These are phyloP conservation scores for Solen grandis DNA, from an alignment of 1,140 invertebrate genomes.

Conservation along the genomic window DNA sequence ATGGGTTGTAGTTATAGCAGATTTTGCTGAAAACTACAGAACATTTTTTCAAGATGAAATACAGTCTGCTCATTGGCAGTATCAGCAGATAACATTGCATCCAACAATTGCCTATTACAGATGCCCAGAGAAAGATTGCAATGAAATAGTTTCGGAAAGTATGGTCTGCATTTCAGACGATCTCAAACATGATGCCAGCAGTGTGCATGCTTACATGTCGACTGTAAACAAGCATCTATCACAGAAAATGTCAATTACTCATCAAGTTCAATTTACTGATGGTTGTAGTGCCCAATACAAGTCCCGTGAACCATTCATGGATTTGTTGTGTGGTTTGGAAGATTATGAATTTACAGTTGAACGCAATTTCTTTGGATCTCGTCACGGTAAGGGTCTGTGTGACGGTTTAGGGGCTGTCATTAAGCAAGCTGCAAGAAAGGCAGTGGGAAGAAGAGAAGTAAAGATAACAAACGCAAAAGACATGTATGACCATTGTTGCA, in stretches of 20 bases:
- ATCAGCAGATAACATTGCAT: slow-evolving; percentile 48
- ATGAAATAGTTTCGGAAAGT: slow-evolving; percentile 36
- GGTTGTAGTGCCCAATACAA: slow-evolving; percentile 60
- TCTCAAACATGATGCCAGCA: slow-evolving; percentile 52
- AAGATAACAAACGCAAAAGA: slow-evolving; percentile 29
- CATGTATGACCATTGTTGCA: slow-evolving; percentile 29
- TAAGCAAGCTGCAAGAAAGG: slow-evolving; percentile 29
- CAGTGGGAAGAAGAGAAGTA: slow-evolving; percentile 23
- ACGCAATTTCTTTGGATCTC: slow-evolving; percentile 53
- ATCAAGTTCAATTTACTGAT: slow-evolving; percentile 55
- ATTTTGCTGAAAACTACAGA: slow-evolving; percentile 57
- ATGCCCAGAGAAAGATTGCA: slow-evolving; percentile 30
- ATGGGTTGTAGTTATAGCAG: slow-evolving; percentile 32
- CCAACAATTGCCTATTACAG: slow-evolving; percentile 52
- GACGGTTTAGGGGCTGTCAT: slow-evolving; percentile 56
- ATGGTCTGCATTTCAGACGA: slow-evolving; percentile 56
- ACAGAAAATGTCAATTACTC: slow-evolving; percentile 11
- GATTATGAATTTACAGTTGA: slow-evolving; percentile 37
- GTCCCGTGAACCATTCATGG: slow-evolving; percentile 44
- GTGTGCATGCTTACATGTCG: slow-evolving; percentile 41
- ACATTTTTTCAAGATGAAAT: slow-evolving; percentile 51
- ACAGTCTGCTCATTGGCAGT: slow-evolving; percentile 48
- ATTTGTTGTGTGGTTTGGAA: slow-evolving; percentile 21
- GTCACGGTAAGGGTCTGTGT: slow-evolving; percentile 60
- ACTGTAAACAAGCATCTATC: slow-evolving; percentile 20